Evolutionary conservation across 1,140 invertebrate genomes (phyloP).

Genomic region (Trichogramma pretiosum): DNA sequence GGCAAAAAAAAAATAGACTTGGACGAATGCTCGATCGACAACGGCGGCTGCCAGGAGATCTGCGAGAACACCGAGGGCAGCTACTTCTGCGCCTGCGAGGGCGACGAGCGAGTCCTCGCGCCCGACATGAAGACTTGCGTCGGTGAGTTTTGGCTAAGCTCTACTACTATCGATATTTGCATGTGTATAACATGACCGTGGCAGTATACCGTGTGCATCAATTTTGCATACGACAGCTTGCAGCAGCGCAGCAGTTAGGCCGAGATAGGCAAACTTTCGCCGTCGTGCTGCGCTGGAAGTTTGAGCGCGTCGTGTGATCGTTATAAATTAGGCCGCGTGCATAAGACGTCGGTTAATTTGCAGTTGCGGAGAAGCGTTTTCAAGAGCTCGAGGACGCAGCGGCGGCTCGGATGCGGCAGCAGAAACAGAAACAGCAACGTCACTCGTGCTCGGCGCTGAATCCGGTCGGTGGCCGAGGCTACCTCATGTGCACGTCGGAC

Average conservation of each 20-base stretch:
- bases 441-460: conserved; percentile 35
- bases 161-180: not conserved
- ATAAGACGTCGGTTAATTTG: not conserved
- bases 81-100: conserved; percentile 50
- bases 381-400: not conserved
- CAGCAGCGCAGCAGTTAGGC: too few species aligned
- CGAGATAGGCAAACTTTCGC: too few species aligned
- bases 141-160: conserved; percentile 25
- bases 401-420: too few species aligned
- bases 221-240: too few species aligned
- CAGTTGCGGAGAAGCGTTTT: conserved; percentile 9
- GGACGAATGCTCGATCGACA: conserved; percentile 57
- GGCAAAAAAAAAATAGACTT: too few species aligned
- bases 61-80: conserved; percentile 62
- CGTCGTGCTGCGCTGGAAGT: too few species aligned
- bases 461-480: conserved; percentile 35
- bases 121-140: conserved; percentile 37
- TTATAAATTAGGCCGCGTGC: too few species aligned
- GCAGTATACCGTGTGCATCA: too few species aligned
- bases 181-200: too few species aligned
- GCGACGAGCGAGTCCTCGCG: conserved; percentile 38
- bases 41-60: conserved; percentile 58
- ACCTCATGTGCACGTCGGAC: conserved; percentile 34
- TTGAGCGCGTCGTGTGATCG: too few species aligned
- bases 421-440: not conserved